Evolutionary conservation across 2,113 vertebrate species (phyloP).

Genomic region (Phyllostomus discolor): DNA sequence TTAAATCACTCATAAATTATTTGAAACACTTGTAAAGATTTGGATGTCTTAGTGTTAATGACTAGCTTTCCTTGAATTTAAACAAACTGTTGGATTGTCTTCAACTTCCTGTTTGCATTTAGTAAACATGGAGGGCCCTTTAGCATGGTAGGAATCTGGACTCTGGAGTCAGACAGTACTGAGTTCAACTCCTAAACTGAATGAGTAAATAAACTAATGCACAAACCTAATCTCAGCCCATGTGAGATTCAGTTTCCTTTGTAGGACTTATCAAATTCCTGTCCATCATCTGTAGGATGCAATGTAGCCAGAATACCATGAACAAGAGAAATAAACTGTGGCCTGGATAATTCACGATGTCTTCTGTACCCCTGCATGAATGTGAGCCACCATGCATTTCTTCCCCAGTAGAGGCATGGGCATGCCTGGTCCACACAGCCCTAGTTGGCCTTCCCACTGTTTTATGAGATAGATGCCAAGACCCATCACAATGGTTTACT

Average conservation of each 20-base stretch:
- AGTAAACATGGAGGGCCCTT: not conserved
- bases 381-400: not conserved
- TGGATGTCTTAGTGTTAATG: constrained; percentile 37
- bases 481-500: not conserved
- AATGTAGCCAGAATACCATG: not conserved
- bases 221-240: constrained; percentile 30
- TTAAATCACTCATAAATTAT: constrained; percentile 28
- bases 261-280: not conserved
- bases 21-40: constrained; percentile 41
- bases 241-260: constrained; percentile 15
- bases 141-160: constrained; percentile 10
- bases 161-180: constrained; percentile 20
- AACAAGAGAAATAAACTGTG: not conserved
- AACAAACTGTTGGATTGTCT: not conserved
- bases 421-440: not conserved
- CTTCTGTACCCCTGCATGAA: not conserved
- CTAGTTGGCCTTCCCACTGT: not conserved
- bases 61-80: constrained; percentile 44
- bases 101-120: not conserved
- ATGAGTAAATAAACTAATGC: constrained; percentile 9
- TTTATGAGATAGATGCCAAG: not conserved
- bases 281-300: not conserved
- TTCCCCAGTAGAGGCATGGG: not conserved
- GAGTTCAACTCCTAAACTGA: constrained; percentile 32
- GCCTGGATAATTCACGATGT: not conserved